Evolutionary conservation across 1,140 invertebrate genomes (phyloP).

Genomic region (Aradophagus sp.): DNA sequence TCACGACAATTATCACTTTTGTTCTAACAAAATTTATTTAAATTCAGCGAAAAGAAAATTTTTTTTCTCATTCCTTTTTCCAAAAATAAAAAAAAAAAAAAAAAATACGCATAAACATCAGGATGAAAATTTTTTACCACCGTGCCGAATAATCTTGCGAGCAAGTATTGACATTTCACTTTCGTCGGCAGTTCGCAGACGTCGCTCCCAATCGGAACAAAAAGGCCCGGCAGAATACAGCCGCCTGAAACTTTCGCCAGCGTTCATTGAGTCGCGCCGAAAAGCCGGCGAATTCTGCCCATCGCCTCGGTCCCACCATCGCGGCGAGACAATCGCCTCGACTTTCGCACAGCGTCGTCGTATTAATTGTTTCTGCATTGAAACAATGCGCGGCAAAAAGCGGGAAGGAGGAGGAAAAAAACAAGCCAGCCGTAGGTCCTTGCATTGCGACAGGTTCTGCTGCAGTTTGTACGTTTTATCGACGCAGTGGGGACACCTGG

Average conservation of each 20-base stretch:
- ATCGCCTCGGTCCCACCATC: not conserved
- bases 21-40: too few species aligned
- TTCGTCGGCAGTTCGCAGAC: too few species aligned
- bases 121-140: too few species aligned
- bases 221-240: too few species aligned
- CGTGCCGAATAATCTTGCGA: too few species aligned
- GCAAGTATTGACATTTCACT: too few species aligned
- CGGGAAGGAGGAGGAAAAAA: constrained; percentile 9
- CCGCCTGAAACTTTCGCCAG: constrained; percentile 12
- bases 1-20: too few species aligned
- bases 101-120: too few species aligned
- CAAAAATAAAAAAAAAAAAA: too few species aligned
- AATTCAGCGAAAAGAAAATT: too few species aligned
- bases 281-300: constrained; percentile 5
- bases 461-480: constrained; percentile 54
- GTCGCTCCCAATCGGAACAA: constrained; percentile 25
- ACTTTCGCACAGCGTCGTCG: constrained; percentile 26
- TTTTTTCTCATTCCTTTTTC: too few species aligned
- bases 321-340: constrained; percentile 3
- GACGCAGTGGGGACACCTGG: constrained; percentile 62
- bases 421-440: constrained; percentile 20
- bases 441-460: constrained; percentile 48
- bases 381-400: constrained; percentile 42
- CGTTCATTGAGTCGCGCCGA: not conserved
- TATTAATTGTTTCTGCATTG: constrained; percentile 35